phyloP scores from a whole-genome alignment of 1,140 invertebrate genomes.

The Drosophila triauraria region DNA sequence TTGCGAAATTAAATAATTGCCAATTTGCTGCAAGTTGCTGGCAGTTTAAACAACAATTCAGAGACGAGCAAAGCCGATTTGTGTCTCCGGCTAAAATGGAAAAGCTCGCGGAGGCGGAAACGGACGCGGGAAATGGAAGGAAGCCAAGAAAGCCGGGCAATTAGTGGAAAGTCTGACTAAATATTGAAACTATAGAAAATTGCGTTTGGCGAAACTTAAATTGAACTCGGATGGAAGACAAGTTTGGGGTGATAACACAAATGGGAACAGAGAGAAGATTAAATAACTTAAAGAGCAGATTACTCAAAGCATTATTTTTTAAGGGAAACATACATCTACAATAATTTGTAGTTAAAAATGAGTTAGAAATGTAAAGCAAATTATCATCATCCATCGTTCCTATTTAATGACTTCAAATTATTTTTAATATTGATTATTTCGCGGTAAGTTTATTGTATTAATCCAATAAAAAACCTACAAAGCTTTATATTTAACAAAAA shows the following conservation, averaged over 20 bases:
- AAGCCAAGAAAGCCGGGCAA: conserved; percentile 37
- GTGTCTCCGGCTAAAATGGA: conserved; percentile 28
- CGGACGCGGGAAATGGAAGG: background rate
- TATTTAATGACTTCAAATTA: background rate
- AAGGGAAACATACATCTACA: background rate
- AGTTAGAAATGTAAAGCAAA: background rate
- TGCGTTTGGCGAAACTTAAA: conserved; percentile 24
- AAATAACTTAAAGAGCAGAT: background rate
- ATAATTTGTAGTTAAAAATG: background rate
- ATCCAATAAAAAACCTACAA: background rate
- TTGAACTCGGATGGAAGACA: conserved; percentile 10
- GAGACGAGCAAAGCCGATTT: conserved; percentile 45
- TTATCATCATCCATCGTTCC: no score
- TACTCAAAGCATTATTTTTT: background rate
- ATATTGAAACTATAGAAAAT: conserved; percentile 42
- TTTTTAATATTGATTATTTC: background rate
- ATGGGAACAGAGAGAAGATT: background rate
- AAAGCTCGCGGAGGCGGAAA: conserved; percentile 4
- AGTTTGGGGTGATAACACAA: conserved; percentile 7
- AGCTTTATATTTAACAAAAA: background rate
- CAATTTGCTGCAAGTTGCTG: conserved; percentile 58
- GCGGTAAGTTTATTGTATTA: background rate
- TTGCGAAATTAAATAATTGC: conserved; percentile 61
- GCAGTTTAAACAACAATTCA: conserved; percentile 60
- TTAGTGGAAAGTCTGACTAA: conserved; percentile 45